Conservation (phyloP, 2,888 invertebrate species). For the Anodontia alba region DNA sequence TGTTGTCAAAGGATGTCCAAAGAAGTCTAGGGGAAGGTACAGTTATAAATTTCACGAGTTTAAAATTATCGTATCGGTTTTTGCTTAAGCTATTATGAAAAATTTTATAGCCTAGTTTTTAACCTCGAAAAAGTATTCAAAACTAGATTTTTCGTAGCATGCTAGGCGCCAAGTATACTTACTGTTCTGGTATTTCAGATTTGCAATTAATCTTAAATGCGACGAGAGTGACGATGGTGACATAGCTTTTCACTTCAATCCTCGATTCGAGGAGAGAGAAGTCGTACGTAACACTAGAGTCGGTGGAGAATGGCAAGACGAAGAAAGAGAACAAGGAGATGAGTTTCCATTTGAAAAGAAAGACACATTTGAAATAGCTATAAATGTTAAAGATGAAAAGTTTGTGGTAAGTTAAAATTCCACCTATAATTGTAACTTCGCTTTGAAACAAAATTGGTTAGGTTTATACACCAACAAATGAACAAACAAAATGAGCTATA, state of each 20-base stretch:
- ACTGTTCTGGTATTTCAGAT: slow-evolving; percentile 47
- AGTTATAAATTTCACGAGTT: too few relatives aligned
- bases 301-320: slow-evolving; percentile 71
- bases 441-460: too few relatives aligned
- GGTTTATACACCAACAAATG: too few relatives aligned
- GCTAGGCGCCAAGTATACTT: too few relatives aligned
- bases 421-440: too few relatives aligned
- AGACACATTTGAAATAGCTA: slow-evolving; percentile 68
- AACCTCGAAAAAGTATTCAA: too few relatives aligned
- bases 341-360: slow-evolving; percentile 69
- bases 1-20: slow-evolving; percentile 62
- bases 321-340: slow-evolving; percentile 65
- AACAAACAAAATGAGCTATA: too few relatives aligned
- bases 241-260: slow-evolving; percentile 73
- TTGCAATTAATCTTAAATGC: slow-evolving; percentile 69
- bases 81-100: too few relatives aligned
- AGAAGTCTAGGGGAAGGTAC: slow-evolving; percentile 68
- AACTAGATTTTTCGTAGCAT: too few relatives aligned
- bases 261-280: slow-evolving; percentile 60
- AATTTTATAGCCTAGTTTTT: too few relatives aligned
- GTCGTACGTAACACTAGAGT: slow-evolving; percentile 63
- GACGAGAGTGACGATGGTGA: slow-evolving; percentile 63
- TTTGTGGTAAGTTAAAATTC: slow-evolving; percentile 60
- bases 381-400: slow-evolving; percentile 57
- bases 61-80: neutral